phyloP scores from a whole-genome alignment of 2,797 vertebrate genomes.

The Aldrovandia affinis region DNA sequence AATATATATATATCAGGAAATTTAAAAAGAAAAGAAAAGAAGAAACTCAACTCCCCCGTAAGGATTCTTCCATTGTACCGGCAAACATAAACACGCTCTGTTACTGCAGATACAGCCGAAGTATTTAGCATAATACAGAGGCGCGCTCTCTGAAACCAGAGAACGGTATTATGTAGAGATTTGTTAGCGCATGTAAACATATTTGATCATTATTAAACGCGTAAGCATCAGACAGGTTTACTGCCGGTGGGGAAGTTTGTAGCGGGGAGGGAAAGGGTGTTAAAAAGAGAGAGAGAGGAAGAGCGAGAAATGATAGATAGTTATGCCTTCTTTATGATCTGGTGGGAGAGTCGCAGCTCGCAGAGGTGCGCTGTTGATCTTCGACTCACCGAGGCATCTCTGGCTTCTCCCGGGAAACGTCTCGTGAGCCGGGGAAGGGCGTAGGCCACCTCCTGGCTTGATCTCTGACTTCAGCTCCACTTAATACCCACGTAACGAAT shows the following conservation, averaged over 20 bases:
- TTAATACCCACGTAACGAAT: conserved; percentile 67
- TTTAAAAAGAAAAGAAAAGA: conserved; percentile 60
- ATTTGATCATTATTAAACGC: conserved; percentile 61
- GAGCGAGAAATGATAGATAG: conserved; percentile 35
- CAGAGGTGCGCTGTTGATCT: conserved; percentile 15
- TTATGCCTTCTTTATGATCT: conserved; percentile 50
- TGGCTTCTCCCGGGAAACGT: not conserved
- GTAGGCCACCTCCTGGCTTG: not conserved
- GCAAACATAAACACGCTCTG: conserved; percentile 53
- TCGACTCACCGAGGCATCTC: not conserved
- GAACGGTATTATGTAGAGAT: conserved; percentile 51
- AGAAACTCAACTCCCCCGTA: conserved; percentile 55
- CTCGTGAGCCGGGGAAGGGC: not conserved
- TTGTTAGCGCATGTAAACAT: conserved; percentile 52
- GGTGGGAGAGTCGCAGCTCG: conserved; percentile 36
- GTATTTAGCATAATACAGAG: conserved; percentile 54
- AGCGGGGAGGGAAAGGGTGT: conserved; percentile 30
- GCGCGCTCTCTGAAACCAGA: conserved; percentile 34
- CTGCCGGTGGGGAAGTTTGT: conserved; percentile 46
- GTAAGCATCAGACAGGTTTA: conserved; percentile 55
- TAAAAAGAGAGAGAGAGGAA: conserved; percentile 28
- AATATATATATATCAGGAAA: conserved; percentile 55
- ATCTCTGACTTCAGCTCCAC: conserved; percentile 34
- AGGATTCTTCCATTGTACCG: conserved; percentile 66
- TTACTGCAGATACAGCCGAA: conserved; percentile 44